phyloP scores from a whole-genome alignment of 2,888 invertebrate species.

The Dasysyrphus albostriatus region DNA sequence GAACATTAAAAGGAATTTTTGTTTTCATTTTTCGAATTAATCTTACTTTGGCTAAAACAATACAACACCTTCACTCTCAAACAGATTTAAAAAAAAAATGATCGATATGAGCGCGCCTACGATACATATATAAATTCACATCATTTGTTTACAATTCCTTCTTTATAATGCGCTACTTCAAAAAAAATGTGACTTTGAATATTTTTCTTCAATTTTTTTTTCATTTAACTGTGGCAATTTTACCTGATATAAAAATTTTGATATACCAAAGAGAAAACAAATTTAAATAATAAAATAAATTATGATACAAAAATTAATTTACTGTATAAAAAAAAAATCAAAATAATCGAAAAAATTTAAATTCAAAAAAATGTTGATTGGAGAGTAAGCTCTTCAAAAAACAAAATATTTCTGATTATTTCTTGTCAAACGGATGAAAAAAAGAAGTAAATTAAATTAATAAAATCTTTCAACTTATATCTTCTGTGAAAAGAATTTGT shows the following conservation, averaged over 20 bases:
- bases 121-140: constrained; percentile 42
- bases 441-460: constrained; percentile 26
- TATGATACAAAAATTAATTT: constrained; percentile 50
- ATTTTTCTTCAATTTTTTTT: constrained; percentile 7
- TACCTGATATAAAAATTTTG: constrained; percentile 15
- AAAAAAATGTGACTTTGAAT: constrained; percentile 34
- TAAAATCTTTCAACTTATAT: constrained; percentile 39
- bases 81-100: constrained; percentile 55
- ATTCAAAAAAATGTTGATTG: constrained; percentile 22
- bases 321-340: constrained; percentile 33
- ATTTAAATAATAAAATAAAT: constrained; percentile 48
- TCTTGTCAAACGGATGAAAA: constrained; percentile 66
- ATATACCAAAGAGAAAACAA: constrained; percentile 8
- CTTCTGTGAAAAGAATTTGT: constrained; percentile 1
- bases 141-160: constrained; percentile 28
- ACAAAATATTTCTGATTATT: constrained; percentile 63
- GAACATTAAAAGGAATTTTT: constrained; percentile 8
- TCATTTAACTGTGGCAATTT: constrained; percentile 43
- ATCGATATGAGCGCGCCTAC: constrained; percentile 77
- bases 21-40: constrained; percentile 5
- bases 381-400: constrained; percentile 7
- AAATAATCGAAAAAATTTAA: constrained; percentile 66
- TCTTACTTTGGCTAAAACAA: constrained; percentile 30
- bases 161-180: constrained; percentile 34
- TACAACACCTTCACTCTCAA: constrained; percentile 44